Conservation (phyloP, 2,113 vertebrate genomes). For the Halichoeres trimaculatus region DNA sequence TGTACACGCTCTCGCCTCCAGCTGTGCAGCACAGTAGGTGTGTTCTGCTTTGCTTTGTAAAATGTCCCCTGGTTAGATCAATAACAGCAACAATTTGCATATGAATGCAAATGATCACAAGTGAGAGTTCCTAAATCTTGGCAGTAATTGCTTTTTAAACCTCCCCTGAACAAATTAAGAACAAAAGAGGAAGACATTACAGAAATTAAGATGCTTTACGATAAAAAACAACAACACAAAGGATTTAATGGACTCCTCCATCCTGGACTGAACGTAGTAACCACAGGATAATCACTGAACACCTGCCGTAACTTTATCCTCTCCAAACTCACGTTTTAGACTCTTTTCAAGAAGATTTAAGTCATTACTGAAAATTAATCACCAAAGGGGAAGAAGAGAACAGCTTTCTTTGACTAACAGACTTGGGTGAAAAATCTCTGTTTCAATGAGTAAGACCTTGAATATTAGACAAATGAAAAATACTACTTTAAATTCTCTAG, state of each 20-base stretch:
- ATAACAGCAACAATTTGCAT: slow-evolving; percentile 36
- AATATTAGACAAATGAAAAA: too few species aligned
- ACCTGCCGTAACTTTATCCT: too few species aligned
- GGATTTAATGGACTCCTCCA: too few species aligned
- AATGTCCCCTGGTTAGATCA: slow-evolving; percentile 27
- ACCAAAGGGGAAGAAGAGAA: too few species aligned
- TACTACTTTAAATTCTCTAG: neutral
- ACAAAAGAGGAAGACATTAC: neutral
- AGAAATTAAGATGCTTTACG: neutral
- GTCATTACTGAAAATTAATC: too few species aligned
- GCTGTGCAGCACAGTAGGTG: slow-evolving; percentile 30
- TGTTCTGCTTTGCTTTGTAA: slow-evolving; percentile 26
- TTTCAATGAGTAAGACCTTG: too few species aligned
- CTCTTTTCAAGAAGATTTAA: too few species aligned
- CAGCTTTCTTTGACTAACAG: too few species aligned
- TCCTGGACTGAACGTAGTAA: too few species aligned
- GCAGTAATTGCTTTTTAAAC: slow-evolving; percentile 23
- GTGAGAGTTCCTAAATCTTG: slow-evolving; percentile 2
- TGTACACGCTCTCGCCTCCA: slow-evolving; percentile 16
- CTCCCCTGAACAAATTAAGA: slow-evolving; percentile 9
- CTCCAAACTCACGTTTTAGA: too few species aligned
- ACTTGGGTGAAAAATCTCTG: too few species aligned
- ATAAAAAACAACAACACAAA: neutral
- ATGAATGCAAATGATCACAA: slow-evolving; percentile 35
- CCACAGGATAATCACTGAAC: too few species aligned